Base-by-base conservation (phyloP, 2,888 invertebrate genomes). In the Neoitamus cyanurus region DNA sequence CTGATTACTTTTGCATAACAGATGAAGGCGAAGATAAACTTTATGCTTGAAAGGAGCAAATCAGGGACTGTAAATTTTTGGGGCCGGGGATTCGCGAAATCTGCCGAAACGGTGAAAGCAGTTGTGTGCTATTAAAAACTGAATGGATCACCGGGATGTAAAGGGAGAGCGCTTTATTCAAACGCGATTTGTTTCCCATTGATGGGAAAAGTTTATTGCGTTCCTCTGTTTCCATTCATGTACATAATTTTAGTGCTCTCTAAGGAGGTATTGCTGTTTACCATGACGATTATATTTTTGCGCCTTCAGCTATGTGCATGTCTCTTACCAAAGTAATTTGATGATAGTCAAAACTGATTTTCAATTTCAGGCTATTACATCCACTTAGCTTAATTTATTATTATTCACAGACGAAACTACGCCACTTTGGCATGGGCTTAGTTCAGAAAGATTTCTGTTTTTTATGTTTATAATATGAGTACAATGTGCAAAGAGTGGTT, bases 1-100 rank as follows among this genome's bases (percentile, higher is more conserved):
- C 83, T 83, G 83, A 83, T 83, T 83, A 83, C 83, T 83, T 83
- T 83, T 83, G 83, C 83, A 83, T 83, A 70, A 69, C 31, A 83
- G 42, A 83, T 83, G 70, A 83, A 82, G 82, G 58, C 48, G 58
- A 80, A 69, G 82, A 83, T 80, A 80, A 80, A 80, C 80, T 80
- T 80, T 80, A 80, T 80, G 80, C 80, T 68, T 80, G 80, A 80
- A 80, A 80, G 80, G 80, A 80, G 68, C 80, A 80, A 80, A 80
- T 80, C 80, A 80, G 30, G 28, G 80, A 20, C 68, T 31, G 58
- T 58, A 15, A 36, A 80, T 80, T 80, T 80, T 73, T 34, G 36
- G 73, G 36, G 73, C 20, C 36, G 73, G 7, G n/a, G 5, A 1
- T 15, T 34, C 73, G 34, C 73, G 73, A 15, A 36, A 15, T 34